A percentile compares a stretch with the other conserved stretches of the same genome.
These are phyloP conservation scores for Heliconius nattereri DNA, from an alignment of 1,140 invertebrate species.

Conservation along the genomic window DNA sequence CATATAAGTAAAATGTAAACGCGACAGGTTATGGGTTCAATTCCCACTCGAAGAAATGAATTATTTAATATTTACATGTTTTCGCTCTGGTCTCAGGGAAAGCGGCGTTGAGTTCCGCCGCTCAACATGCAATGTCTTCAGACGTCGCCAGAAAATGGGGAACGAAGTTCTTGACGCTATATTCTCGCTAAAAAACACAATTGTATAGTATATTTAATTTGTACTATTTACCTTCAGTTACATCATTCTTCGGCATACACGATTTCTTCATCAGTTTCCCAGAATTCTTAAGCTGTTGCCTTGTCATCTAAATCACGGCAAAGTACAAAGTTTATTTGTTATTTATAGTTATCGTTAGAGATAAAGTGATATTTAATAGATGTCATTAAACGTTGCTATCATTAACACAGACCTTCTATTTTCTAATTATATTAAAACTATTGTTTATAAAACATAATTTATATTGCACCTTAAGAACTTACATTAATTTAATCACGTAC, in stretches of 20 bases:
- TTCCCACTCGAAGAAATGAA: no score
- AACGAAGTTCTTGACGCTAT: no score
- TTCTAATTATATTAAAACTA: neutral
- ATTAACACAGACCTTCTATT: neutral
- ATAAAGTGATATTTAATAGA: constrained; percentile 1
- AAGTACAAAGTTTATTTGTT: neutral
- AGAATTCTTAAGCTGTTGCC: constrained; percentile 72
- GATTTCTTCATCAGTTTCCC: constrained; percentile 72
- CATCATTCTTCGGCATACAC: constrained; percentile 73
- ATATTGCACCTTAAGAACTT: neutral
- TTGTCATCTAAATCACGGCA: constrained; percentile 60
- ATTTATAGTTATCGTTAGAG: neutral
- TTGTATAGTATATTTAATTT: neutral
- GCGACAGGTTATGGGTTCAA: no score
- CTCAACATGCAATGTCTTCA: no score
- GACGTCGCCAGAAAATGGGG: no score
- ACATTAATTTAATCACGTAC: neutral
- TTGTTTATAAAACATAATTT: neutral
- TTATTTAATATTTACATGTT: no score
- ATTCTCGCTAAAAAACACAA: no score
- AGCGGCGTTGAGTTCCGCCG: no score
- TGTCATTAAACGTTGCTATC: neutral
- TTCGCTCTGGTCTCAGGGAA: no score
- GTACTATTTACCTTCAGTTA: constrained; percentile 63
- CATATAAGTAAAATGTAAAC: no score